These are phyloP conservation scores for Agonopterix arenella DNA, from an alignment of 2,888 invertebrate species.

Conservation along the genomic window DNA sequence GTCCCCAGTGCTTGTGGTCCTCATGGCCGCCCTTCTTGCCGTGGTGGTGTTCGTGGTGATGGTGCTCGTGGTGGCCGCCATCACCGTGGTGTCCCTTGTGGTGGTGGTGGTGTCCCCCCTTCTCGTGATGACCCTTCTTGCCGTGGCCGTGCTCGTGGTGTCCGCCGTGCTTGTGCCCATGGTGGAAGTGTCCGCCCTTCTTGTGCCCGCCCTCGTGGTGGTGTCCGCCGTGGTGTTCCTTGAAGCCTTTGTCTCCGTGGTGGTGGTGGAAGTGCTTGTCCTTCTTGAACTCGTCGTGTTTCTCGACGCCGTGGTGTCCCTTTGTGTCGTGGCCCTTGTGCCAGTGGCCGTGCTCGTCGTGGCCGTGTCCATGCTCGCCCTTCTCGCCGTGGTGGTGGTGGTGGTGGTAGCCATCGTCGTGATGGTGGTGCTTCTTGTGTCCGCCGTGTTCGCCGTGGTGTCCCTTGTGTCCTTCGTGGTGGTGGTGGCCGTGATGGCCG, in stretches of 20 bases:
- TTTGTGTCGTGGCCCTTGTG: conserved; percentile 91
- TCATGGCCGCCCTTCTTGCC: conserved; percentile 89
- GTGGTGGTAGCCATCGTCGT: conserved; percentile 80
- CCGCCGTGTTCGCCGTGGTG: conserved; percentile 79
- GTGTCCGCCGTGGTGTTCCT: conserved; percentile 86
- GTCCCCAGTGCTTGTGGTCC: conserved; percentile 87
- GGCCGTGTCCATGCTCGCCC: conserved; percentile 77
- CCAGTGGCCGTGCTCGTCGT: conserved; percentile 79
- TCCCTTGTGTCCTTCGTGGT: conserved; percentile 79
- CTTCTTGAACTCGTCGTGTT: conserved; percentile 89
- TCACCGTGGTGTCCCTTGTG: conserved; percentile 87
- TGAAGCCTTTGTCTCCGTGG: conserved; percentile 85
- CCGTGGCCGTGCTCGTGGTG: conserved; percentile 87
- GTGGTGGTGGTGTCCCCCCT: conserved; percentile 86
- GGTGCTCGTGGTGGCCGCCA: conserved; percentile 86
- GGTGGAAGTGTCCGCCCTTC: conserved; percentile 88
- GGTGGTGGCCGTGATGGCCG: conserved; percentile 82
- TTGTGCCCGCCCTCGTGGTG: conserved; percentile 87
- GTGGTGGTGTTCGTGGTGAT: conserved; percentile 82
- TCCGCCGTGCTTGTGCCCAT: conserved; percentile 85
- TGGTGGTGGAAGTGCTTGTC: conserved; percentile 91
- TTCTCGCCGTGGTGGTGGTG: conserved; percentile 80
- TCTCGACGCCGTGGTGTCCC: conserved; percentile 89
- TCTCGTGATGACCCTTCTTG: conserved; percentile 85
- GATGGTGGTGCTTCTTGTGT: conserved; percentile 79